Conservation (phyloP, 1,140 invertebrate genomes). For the Camponotus vicinus region DNA sequence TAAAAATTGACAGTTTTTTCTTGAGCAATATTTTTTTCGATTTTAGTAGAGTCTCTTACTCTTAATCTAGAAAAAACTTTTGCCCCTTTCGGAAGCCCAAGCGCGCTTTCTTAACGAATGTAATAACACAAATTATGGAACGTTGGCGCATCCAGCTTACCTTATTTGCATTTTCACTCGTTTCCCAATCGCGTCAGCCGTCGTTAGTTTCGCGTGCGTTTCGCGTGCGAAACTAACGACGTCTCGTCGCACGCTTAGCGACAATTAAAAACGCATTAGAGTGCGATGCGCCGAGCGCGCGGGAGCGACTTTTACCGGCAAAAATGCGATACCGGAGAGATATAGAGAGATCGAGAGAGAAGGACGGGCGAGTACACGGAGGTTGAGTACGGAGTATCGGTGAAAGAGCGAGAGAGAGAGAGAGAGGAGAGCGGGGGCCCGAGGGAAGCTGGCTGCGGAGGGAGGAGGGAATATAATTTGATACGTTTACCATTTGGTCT, state of each 20-base stretch:
- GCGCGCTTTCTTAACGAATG: not conserved
- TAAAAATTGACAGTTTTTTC: no score
- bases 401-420: constrained; percentile 4
- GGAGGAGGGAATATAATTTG: constrained; percentile 80
- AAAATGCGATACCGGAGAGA: constrained; percentile 1
- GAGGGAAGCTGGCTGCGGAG: not conserved
- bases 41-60: not conserved
- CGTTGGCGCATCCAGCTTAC: constrained; percentile 6
- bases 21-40: not conserved
- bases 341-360: not conserved
- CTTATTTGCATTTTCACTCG: constrained; percentile 52
- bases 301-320: constrained; percentile 3
- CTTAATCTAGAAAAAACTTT: not conserved
- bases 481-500: constrained; percentile 84
- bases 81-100: not conserved
- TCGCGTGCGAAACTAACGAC: constrained; percentile 29
- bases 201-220: constrained; percentile 49
- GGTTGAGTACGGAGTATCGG: no score
- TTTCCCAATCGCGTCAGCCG: not conserved
- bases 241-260: constrained; percentile 67
- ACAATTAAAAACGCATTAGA: constrained; percentile 84
- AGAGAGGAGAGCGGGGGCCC: not conserved
- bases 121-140: constrained; percentile 31
- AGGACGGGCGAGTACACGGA: not conserved
- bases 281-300: constrained; percentile 54